Conservation (phyloP, 2,797 vertebrate genomes). For the Falco rusticolus region DNA sequence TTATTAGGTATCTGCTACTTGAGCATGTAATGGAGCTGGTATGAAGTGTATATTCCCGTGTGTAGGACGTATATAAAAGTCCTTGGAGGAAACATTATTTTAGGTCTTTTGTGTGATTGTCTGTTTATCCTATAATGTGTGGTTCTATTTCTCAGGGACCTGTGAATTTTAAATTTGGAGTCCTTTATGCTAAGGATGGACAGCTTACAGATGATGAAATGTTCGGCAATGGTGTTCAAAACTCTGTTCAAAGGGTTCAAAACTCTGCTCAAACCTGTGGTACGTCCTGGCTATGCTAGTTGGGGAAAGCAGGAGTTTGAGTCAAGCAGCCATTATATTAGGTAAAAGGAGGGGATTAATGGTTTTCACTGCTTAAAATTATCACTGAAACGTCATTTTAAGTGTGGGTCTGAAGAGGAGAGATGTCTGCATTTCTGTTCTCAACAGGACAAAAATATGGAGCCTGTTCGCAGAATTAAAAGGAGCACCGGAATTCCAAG, state of each 20-base stretch:
- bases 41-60: neutral
- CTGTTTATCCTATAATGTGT: neutral
- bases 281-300: neutral
- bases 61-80: neutral
- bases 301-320: neutral
- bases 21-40: neutral
- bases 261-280: neutral
- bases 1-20: neutral
- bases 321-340: neutral
- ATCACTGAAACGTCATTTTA: neutral
- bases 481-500: slow-evolving; percentile 94
- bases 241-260: too few relatives aligned
- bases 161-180: slow-evolving; percentile 99
- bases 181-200: slow-evolving; percentile 96
- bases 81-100: neutral
- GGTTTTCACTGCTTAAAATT: neutral
- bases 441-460: slow-evolving; percentile 84
- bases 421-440: neutral
- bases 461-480: slow-evolving; percentile 79
- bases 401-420: neutral
- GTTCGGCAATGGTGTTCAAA: slow-evolving; percentile 92
- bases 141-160: slow-evolving; percentile 84
- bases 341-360: neutral
- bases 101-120: neutral
- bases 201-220: slow-evolving; percentile 99